Conservation (phyloP, 2,797 vertebrate genomes). For the Urosaurus nigricauda region DNA sequence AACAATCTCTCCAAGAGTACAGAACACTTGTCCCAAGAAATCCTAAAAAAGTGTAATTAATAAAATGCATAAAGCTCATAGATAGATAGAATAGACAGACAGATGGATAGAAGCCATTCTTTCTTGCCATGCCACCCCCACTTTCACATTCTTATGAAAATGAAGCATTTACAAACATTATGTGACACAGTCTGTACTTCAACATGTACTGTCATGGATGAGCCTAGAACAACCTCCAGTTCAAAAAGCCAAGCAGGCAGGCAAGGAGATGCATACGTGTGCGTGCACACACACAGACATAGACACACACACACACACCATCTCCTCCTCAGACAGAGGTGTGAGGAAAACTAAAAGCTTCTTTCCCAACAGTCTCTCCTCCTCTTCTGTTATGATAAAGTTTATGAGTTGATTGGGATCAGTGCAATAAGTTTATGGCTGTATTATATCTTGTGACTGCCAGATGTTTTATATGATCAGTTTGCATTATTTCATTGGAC, state of each 20-base stretch:
- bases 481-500: not conserved
- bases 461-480: not conserved
- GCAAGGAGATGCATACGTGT: no score
- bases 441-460: no score
- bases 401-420: not conserved
- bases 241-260: not conserved
- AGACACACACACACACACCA: no score
- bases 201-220: not conserved
- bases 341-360: not conserved
- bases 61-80: conserved; percentile 22
- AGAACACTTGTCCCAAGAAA: conserved; percentile 97
- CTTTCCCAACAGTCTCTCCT: not conserved
- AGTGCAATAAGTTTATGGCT: not conserved
- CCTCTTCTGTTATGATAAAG: not conserved
- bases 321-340: not conserved
- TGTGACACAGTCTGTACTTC: not conserved
- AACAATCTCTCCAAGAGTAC: conserved; percentile 95
- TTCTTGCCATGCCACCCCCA: not conserved
- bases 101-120: not conserved
- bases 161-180: not conserved
- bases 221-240: not conserved
- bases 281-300: no score
- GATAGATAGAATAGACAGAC: no score
- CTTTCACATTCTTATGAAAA: not conserved
- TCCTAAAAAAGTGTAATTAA: conserved; percentile 83